phyloP scores from a whole-genome alignment of 2,888 invertebrate species.

The Cactoblastis cactorum region DNA sequence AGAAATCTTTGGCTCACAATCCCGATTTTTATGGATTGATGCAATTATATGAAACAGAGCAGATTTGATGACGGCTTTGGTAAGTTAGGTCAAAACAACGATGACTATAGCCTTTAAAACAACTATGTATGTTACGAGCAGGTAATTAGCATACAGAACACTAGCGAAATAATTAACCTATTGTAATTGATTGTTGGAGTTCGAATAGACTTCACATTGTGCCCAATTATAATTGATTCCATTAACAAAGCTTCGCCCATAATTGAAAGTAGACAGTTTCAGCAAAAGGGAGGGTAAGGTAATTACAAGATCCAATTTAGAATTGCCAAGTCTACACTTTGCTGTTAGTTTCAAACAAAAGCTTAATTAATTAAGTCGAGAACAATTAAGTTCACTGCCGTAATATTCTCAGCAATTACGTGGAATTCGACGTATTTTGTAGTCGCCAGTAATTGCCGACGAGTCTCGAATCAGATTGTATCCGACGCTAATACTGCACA shows the following conservation, averaged over 20 bases:
- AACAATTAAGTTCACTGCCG: conserved; percentile 78
- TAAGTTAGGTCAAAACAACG: too few species aligned
- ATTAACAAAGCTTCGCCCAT: conserved; percentile 73
- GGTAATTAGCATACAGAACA: conserved; percentile 29
- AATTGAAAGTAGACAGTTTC: conserved; percentile 77
- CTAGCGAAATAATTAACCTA: conserved; percentile 50
- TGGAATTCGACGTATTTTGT: conserved; percentile 76
- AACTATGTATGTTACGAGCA: conserved; percentile 9
- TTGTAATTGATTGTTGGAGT: conserved; percentile 46
- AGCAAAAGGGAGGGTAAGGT: conserved; percentile 74
- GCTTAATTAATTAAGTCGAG: conserved; percentile 80
- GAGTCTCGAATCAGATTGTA: conserved; percentile 71
- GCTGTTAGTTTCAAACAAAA: conserved; percentile 80
- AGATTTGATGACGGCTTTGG: not conserved
- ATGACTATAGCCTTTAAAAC: not conserved
- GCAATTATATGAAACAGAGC: too few species aligned
- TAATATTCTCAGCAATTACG: conserved; percentile 79
- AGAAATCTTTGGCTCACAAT: too few species aligned
- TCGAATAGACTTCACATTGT: conserved; percentile 57
- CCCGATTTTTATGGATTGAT: too few species aligned
- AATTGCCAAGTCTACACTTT: conserved; percentile 80
- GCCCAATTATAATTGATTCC: conserved; percentile 73
- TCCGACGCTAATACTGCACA: conserved; percentile 68
- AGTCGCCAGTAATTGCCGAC: conserved; percentile 69
- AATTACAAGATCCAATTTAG: conserved; percentile 80